These are phyloP conservation scores for Podocnemis expansa DNA, from an alignment of 2,113 vertebrate genomes.

Conservation along the genomic window DNA sequence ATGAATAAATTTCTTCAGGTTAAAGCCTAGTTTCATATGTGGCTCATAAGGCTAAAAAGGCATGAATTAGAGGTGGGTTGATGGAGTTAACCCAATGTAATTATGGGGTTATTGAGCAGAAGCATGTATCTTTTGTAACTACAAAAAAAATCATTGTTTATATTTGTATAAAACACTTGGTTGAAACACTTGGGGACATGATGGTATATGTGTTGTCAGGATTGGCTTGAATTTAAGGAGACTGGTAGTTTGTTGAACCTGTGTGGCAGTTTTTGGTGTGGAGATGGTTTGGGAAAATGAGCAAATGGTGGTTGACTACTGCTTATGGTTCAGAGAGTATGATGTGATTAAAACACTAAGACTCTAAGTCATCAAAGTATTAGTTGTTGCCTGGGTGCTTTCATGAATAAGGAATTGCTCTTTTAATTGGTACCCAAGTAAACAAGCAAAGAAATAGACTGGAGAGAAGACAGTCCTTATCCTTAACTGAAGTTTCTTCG, in stretches of 20 bases:
- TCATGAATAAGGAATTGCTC: slow-evolving; percentile 52
- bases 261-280: slow-evolving; percentile 4
- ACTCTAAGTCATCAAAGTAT: slow-evolving; percentile 52
- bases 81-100: neutral
- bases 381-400: slow-evolving; percentile 60
- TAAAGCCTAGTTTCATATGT: fast-evolving
- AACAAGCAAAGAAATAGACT: neutral
- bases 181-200: neutral
- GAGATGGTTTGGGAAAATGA: neutral
- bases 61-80: neutral
- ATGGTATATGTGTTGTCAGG: neutral
- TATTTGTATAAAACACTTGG: neutral
- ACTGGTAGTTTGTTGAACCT: neutral
- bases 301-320: slow-evolving; percentile 46
- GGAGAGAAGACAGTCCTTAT: neutral
- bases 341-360: slow-evolving; percentile 56
- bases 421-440: slow-evolving; percentile 29
- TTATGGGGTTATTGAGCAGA: neutral
- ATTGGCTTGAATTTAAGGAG: neutral
- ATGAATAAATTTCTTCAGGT: neutral
- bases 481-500: no score
- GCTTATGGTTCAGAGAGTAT: slow-evolving; percentile 56
- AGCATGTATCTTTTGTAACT: neutral
- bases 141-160: neutral
- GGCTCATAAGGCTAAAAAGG: neutral